phyloP scores from a whole-genome alignment of 1,140 invertebrate genomes.

The Pinna nobilis region DNA sequence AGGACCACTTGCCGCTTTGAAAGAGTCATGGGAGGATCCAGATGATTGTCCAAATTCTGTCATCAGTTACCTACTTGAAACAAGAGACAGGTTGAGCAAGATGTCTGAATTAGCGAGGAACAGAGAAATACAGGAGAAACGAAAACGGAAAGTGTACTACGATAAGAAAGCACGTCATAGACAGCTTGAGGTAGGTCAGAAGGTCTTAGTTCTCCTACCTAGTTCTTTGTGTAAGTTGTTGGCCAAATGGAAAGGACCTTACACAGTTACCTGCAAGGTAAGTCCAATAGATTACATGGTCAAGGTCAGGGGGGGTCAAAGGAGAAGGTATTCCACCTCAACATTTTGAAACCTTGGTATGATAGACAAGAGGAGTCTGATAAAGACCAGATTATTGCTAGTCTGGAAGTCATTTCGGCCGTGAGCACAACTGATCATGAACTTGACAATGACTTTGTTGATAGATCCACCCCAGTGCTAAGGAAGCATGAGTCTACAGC shows the following conservation, averaged over 20 bases:
- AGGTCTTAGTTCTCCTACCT: slow-evolving; percentile 3
- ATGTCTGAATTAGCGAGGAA: not conserved
- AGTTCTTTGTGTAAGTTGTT: not conserved
- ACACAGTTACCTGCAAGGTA: not conserved
- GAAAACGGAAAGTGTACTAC: not conserved
- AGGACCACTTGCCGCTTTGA: not conserved
- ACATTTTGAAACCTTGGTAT: not conserved
- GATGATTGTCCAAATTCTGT: not conserved
- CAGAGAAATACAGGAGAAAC: not conserved
- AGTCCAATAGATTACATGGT: slow-evolving; percentile 6
- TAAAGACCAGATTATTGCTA: not conserved
- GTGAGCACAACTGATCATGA: not conserved
- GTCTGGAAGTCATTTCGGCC: not conserved
- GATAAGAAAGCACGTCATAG: not conserved
- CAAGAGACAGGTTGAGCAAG: not conserved
- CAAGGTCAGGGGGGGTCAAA: not conserved
- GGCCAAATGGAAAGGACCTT: slow-evolving; percentile 11
- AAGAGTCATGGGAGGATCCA: not conserved
- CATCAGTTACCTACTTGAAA: not conserved
- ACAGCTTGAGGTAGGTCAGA: slow-evolving; percentile 2
- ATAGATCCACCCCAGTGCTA: not conserved
- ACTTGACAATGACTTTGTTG: not conserved
- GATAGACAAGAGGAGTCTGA: too few species aligned
- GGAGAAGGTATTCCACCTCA: not conserved
- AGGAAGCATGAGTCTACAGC: not conserved